A percentile compares a stretch with the other conserved stretches of the same genome.
Evolutionary conservation across 2,888 invertebrate genomes (phyloP).

Genomic region (Tolmerus cingulatus): DNA sequence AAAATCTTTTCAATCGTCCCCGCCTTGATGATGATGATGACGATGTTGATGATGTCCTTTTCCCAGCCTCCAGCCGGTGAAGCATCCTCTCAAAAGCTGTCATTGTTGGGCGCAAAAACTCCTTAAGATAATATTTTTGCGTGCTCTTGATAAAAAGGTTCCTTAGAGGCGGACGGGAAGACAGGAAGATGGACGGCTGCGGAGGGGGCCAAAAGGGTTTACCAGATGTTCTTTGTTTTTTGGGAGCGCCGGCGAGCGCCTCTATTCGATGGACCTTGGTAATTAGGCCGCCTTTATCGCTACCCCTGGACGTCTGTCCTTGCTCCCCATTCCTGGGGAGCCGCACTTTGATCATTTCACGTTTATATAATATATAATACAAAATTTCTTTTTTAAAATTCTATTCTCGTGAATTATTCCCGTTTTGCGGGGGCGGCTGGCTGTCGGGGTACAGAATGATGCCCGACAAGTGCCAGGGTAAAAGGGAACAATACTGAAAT

Average conservation of each 20-base stretch:
- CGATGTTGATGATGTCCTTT: constrained; percentile 26
- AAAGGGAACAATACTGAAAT: background rate
- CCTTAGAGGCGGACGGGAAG: background rate
- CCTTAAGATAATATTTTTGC: constrained; percentile 41
- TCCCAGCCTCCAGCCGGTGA: background rate
- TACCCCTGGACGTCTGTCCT: background rate
- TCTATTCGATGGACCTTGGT: constrained; percentile 7
- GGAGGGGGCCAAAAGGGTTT: constrained; percentile 26
- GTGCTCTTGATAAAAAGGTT: constrained; percentile 12
- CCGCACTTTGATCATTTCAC: background rate
- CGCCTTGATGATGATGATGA: constrained; percentile 1
- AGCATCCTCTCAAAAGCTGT: background rate
- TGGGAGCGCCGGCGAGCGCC: background rate
- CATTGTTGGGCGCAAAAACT: constrained; percentile 22
- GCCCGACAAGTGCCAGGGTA: background rate
- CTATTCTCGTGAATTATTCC: background rate
- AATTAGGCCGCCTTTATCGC: constrained; percentile 22
- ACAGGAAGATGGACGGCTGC: background rate
- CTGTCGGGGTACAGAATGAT: background rate
- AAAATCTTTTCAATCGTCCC: background rate
- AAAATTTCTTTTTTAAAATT: background rate
- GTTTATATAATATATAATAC: background rate
- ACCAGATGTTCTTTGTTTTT: constrained; percentile 31
- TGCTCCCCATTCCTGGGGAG: background rate
- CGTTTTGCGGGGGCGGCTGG: background rate